Evolutionary conservation across 1,140 invertebrate species (phyloP).

Genomic region (Solenopsis invicta): DNA sequence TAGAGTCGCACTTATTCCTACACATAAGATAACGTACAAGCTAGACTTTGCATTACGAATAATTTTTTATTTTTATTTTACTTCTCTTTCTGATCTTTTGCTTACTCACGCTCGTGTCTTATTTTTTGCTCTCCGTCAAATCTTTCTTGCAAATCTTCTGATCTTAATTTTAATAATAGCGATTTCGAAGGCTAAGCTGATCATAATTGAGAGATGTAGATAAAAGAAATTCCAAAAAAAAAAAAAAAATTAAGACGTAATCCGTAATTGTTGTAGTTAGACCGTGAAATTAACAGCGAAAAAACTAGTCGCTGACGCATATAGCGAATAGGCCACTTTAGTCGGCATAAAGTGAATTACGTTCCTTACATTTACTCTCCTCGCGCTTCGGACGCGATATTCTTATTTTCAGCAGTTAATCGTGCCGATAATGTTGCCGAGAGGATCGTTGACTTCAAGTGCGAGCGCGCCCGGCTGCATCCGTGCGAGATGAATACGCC

Average conservation of each 20-base stretch:
- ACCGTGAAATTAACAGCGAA: conserved; percentile 34
- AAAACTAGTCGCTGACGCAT: conserved; percentile 39
- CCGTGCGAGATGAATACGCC: background rate
- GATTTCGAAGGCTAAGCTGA: background rate
- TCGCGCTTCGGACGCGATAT: background rate
- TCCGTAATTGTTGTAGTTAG: background rate
- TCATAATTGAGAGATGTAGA: background rate
- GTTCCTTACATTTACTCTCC: conserved; percentile 12
- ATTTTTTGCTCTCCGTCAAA: background rate
- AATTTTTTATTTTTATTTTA: background rate
- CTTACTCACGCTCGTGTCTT: background rate
- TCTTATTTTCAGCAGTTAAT: conserved; percentile 35
- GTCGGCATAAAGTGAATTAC: conserved; percentile 20
- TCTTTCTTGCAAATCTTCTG: background rate
- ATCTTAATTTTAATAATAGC: conserved; percentile 19
- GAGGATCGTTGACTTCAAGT: background rate
- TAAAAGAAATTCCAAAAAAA: conserved; percentile 21
- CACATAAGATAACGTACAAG: too few relatives aligned
- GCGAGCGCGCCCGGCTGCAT: background rate
- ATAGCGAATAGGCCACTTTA: conserved; percentile 28
- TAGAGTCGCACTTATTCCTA: background rate
- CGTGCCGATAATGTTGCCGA: conserved; percentile 13
- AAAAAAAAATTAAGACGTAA: conserved; percentile 25
- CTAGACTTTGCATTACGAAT: background rate
- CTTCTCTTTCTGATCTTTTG: background rate